A percentile compares a stretch with the other conserved stretches of the same genome.
phyloP scores from a whole-genome alignment of 2,888 invertebrate species.

The Troilus luridus region DNA sequence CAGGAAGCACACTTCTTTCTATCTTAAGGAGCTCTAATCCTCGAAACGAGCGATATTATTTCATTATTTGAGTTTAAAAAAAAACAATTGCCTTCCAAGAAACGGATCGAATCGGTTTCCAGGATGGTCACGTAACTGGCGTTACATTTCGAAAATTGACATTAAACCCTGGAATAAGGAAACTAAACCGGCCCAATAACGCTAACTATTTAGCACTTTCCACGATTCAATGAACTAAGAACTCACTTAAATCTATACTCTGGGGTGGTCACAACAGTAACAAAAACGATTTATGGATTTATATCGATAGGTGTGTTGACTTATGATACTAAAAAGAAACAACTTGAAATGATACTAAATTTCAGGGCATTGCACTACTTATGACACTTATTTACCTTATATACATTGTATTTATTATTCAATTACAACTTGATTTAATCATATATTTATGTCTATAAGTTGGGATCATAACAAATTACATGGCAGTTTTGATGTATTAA shows the following conservation, averaged over 20 bases:
- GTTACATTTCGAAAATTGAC: conserved; percentile 31
- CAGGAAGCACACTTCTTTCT: not conserved
- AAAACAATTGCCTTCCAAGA: conserved; percentile 15
- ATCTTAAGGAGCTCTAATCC: not conserved
- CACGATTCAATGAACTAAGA: not conserved
- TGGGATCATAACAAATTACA: too few species aligned
- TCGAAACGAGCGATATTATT: not conserved
- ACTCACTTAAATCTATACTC: not conserved
- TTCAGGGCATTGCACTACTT: not conserved
- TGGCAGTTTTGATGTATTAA: too few species aligned
- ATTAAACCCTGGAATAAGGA: not conserved
- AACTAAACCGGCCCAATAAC: not conserved
- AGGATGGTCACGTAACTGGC: not conserved
- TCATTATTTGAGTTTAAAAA: conserved; percentile 1
- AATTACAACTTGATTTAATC: too few species aligned
- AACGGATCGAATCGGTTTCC: conserved; percentile 38
- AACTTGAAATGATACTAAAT: too few species aligned
- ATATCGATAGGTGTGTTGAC: not conserved
- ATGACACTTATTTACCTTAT: too few species aligned
- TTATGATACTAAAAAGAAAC: not conserved
- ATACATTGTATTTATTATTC: too few species aligned
- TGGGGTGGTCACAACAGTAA: not conserved
- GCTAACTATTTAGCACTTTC: not conserved
- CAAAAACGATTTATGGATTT: not conserved
- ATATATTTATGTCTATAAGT: too few species aligned